Percentiles rank a stretch among this genome's conserved stretches.
Conservation (phyloP, 2,797 vertebrate genomes). For the Cryptoprocta ferox region DNA sequence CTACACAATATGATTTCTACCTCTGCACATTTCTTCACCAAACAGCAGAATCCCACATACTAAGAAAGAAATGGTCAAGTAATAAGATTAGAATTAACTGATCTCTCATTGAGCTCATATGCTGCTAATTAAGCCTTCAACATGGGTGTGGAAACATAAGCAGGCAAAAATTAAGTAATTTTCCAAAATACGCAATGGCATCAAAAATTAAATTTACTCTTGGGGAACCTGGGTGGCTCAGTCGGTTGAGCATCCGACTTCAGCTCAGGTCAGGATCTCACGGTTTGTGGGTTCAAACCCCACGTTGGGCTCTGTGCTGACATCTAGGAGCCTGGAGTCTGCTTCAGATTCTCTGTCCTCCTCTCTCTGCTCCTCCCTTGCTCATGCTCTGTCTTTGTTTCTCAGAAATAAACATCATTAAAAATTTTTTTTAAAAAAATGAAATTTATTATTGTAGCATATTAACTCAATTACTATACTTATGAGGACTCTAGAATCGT, state of each 20-base stretch:
- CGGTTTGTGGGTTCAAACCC: too few species aligned
- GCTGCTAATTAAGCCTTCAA: not conserved
- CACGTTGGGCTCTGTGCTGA: too few species aligned
- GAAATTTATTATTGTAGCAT: not conserved
- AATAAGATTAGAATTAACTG: not conserved
- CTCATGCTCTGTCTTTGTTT: too few species aligned
- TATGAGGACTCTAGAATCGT: not conserved
- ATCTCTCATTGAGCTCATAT: not conserved
- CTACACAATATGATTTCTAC: not conserved
- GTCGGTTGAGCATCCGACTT: too few species aligned
- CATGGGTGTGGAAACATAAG: not conserved
- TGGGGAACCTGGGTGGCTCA: too few species aligned
- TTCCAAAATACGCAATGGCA: not conserved
- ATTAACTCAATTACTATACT: not conserved
- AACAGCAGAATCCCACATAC: not conserved
- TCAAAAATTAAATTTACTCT: not conserved
- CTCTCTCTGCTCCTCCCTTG: too few species aligned
- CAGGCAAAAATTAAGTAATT: not conserved
- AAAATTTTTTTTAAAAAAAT: not conserved
- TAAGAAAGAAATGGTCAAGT: not conserved
- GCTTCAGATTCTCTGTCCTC: too few species aligned
- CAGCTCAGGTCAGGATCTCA: too few species aligned
- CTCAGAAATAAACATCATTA: too few species aligned
- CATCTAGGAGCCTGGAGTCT: too few species aligned
- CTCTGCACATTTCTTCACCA: not conserved